A percentile compares a stretch with the other conserved stretches of the same genome.
These are phyloP conservation scores for Idaea dimidiata DNA, from an alignment of 2,888 invertebrate species.

Conservation along the genomic window DNA sequence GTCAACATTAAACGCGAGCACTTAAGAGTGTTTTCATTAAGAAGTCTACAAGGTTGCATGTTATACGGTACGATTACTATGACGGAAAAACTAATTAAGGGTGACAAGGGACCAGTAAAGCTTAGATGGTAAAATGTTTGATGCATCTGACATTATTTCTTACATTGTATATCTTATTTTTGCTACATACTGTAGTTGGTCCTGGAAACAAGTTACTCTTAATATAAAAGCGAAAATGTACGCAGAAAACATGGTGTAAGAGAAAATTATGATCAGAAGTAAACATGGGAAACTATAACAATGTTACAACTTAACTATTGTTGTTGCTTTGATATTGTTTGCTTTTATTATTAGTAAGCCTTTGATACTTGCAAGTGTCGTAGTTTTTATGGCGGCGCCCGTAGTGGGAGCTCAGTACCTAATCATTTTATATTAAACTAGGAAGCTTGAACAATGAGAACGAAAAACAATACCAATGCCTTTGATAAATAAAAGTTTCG, in stretches of 20 bases:
- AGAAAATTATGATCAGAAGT: constrained; percentile 33
- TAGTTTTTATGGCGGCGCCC: constrained; percentile 57
- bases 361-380: constrained; percentile 63
- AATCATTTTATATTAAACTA: constrained; percentile 54
- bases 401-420: constrained; percentile 44
- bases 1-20: constrained; percentile 71
- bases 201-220: not conserved
- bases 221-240: constrained; percentile 3
- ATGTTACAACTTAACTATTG: constrained; percentile 45
- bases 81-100: constrained; percentile 71
- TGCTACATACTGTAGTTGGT: not conserved
- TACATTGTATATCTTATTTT: not conserved
- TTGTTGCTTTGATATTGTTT: constrained; percentile 55
- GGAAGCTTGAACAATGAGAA: constrained; percentile 4
- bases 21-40: constrained; percentile 76
- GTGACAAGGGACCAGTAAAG: constrained; percentile 53
- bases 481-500: not conserved
- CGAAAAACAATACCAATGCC: not conserved
- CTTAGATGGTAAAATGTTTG: constrained; percentile 33
- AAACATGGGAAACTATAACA: constrained; percentile 43
- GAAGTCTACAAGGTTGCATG: constrained; percentile 70
- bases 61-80: constrained; percentile 65
- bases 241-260: constrained; percentile 23
- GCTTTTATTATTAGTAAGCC: constrained; percentile 66
- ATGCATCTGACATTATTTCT: constrained; percentile 17